phyloP scores from a whole-genome alignment of 1,140 invertebrate genomes.

The Cephus cinctus region DNA sequence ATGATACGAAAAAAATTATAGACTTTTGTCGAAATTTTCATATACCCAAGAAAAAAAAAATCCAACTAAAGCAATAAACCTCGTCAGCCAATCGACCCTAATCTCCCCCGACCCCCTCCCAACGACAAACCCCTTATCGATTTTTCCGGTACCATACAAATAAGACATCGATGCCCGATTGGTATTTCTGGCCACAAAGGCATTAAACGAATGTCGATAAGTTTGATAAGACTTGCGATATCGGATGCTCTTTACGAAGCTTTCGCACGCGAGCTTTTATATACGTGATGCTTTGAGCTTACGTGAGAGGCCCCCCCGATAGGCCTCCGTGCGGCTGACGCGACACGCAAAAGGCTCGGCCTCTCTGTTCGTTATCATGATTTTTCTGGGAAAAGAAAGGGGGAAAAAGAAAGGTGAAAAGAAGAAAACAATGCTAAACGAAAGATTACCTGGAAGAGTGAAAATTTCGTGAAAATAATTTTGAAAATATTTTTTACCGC shows the following conservation, averaged over 20 bases:
- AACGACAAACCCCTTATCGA: neutral
- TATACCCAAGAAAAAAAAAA: neutral
- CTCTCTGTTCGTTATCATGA: too few relatives aligned
- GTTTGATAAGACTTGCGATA: constrained; percentile 30
- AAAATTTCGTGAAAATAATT: neutral
- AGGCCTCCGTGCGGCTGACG: too few relatives aligned
- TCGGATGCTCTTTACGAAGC: constrained; percentile 24
- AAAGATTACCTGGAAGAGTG: neutral
- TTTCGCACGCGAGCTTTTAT: constrained; percentile 35
- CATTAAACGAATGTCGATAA: constrained; percentile 29
- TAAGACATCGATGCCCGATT: neutral
- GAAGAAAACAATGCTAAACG: neutral
- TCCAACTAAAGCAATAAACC: neutral
- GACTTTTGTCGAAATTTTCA: too few relatives aligned
- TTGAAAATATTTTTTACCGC: neutral
- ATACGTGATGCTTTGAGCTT: too few relatives aligned
- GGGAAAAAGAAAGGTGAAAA: too few relatives aligned
- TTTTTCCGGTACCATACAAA: neutral
- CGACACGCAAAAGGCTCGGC: too few relatives aligned
- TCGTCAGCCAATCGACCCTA: neutral
- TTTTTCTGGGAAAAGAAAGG: too few relatives aligned
- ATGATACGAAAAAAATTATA: too few relatives aligned
- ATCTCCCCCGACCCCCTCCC: neutral
- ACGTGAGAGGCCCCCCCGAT: too few relatives aligned
- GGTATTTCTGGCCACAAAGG: constrained; percentile 3